Evolutionary conservation across 2,797 vertebrate genomes (phyloP).

Genomic region (Xiphorhynchus erythropygius): DNA sequence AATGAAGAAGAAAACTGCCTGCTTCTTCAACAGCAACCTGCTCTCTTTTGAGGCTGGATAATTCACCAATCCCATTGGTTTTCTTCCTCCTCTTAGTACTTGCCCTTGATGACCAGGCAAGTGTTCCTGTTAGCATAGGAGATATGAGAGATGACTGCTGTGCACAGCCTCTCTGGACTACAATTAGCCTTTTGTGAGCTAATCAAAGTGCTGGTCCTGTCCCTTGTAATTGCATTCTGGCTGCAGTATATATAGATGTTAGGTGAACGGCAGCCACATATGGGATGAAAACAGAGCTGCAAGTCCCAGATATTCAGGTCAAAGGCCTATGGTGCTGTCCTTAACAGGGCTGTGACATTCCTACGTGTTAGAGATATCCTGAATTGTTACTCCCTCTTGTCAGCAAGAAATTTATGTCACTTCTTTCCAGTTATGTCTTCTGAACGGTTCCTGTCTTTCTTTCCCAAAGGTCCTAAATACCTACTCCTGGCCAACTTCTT

Average conservation of each 20-base stretch:
- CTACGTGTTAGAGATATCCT: background rate
- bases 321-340: background rate
- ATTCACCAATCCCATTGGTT: background rate
- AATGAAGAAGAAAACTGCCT: background rate
- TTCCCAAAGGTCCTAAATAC: background rate
- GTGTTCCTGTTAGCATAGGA: background rate
- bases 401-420: background rate
- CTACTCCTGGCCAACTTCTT: background rate
- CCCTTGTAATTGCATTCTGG: background rate
- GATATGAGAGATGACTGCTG: background rate
- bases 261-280: fast-evolving
- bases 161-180: background rate
- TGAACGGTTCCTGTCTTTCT: background rate
- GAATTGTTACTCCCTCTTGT: background rate
- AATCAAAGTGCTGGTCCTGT: background rate
- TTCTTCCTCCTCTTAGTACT: background rate
- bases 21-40: background rate
- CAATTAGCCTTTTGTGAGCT: background rate
- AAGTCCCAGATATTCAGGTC: background rate
- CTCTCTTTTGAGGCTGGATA: background rate
- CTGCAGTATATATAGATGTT: background rate
- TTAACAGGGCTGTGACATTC: background rate
- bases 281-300: background rate
- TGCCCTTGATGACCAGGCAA: background rate
- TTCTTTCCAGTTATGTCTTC: background rate